Evolutionary conservation across 2,888 invertebrate genomes (phyloP).

Genomic region (Nephrotoma guestfalica): DNA sequence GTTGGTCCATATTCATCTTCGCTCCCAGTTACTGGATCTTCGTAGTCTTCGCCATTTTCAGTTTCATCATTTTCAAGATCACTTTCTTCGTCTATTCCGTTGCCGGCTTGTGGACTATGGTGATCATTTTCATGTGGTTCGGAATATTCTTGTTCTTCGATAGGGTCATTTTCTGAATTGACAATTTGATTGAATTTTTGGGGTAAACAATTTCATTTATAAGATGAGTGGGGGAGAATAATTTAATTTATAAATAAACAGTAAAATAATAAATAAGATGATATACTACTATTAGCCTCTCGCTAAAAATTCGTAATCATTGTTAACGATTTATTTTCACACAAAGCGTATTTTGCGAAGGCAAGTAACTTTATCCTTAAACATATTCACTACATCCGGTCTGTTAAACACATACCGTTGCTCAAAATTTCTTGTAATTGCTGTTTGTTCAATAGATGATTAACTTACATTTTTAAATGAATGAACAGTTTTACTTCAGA

Average conservation of each 20-base stretch:
- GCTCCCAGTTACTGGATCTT: background rate
- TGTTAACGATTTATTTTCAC: no score
- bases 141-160: constrained; percentile 10
- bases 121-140: constrained; percentile 6
- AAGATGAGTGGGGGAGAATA: background rate
- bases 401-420: no score
- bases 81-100: constrained; percentile 10
- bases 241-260: background rate
- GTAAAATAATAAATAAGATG: background rate
- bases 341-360: no score
- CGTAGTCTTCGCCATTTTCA: background rate
- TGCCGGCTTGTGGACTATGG: constrained; percentile 9
- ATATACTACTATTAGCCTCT: no score
- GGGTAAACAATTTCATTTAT: background rate
- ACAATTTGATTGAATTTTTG: background rate
- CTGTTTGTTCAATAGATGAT: no score
- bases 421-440: no score
- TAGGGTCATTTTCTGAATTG: background rate
- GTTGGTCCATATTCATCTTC: background rate
- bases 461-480: no score
- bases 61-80: background rate
- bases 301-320: no score
- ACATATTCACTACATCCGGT: no score
- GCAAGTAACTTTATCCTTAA: no score
- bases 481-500: no score